Evolutionary conservation across 2,797 vertebrate genomes (phyloP).

Genomic region (Sebastes variabilis): DNA sequence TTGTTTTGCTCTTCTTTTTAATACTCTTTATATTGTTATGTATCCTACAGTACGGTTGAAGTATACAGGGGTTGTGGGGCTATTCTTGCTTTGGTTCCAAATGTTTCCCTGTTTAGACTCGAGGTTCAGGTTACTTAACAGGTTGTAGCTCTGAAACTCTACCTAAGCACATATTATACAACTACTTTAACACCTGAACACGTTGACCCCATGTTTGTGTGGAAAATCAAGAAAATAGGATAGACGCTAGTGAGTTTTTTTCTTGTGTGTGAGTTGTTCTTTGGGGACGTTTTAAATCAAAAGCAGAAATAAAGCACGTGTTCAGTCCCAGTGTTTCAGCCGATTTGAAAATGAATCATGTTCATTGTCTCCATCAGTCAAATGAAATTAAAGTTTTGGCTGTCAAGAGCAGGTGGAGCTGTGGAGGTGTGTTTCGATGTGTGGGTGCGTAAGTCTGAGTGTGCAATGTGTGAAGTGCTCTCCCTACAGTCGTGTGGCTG

Average conservation of each 20-base stretch:
- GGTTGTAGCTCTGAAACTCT: background rate
- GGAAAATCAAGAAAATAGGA: background rate
- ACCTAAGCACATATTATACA: background rate
- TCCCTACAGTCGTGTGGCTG: slow-evolving; percentile 68
- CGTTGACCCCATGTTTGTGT: background rate
- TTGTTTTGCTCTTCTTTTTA: background rate
- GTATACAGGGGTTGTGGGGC: background rate
- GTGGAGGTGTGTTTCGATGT: slow-evolving; percentile 16
- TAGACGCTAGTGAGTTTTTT: background rate
- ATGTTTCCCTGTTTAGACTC: background rate
- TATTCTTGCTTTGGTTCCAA: background rate
- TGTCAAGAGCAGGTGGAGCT: slow-evolving; percentile 10
- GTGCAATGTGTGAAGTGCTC: slow-evolving; percentile 69
- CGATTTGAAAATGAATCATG: slow-evolving; percentile 1
- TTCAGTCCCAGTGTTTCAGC: background rate
- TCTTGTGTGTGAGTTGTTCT: background rate
- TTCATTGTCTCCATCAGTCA: background rate
- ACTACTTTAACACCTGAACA: background rate
- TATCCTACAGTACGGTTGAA: background rate
- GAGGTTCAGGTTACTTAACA: background rate
- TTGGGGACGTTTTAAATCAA: background rate
- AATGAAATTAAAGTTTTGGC: slow-evolving; percentile 3
- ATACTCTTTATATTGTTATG: background rate
- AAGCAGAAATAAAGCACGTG: background rate
- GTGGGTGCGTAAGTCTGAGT: slow-evolving; percentile 47